Conservation (phyloP, 2,888 invertebrate species). For the Acrobasis repandana region DNA sequence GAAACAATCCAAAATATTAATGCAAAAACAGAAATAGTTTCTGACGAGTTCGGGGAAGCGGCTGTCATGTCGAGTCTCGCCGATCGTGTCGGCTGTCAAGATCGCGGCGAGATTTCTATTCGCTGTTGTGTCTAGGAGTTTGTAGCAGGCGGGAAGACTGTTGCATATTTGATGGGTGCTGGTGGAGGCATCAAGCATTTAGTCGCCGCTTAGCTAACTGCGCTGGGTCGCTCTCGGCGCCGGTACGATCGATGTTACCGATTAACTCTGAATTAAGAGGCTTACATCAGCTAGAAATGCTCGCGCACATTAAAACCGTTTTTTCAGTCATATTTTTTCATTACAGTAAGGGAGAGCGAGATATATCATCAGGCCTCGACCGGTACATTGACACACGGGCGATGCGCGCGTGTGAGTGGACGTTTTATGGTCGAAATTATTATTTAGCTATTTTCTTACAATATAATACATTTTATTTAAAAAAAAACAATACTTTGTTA, state of each 20-base stretch:
- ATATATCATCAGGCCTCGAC: too few relatives aligned
- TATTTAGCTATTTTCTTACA: too few relatives aligned
- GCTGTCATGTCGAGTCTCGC: slow-evolving; percentile 35
- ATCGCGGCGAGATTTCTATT: slow-evolving; percentile 52
- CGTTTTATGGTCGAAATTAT: too few relatives aligned
- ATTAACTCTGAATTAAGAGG: slow-evolving; percentile 59
- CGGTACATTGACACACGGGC: too few relatives aligned
- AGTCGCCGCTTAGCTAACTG: slow-evolving; percentile 57
- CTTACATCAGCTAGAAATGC: too few relatives aligned
- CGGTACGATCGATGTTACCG: slow-evolving; percentile 53
- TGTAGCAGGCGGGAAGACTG: slow-evolving; percentile 48
- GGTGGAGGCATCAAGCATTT: slow-evolving; percentile 62
- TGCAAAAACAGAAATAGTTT: slow-evolving; percentile 36
- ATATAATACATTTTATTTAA: too few relatives aligned
- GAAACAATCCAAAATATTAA: background rate
- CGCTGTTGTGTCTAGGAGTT: slow-evolving; percentile 41
- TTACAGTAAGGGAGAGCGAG: too few relatives aligned
- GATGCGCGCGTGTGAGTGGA: too few relatives aligned
- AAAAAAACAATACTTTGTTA: too few relatives aligned
- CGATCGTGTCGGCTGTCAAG: slow-evolving; percentile 50
- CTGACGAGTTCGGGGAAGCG: slow-evolving; percentile 31
- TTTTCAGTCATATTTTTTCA: too few relatives aligned
- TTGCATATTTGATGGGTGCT: slow-evolving; percentile 72
- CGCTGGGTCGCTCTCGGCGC: slow-evolving; percentile 54
- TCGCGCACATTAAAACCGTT: too few relatives aligned